Evolutionary conservation across 2,113 vertebrate genomes (phyloP).

Genomic region (Natator depressus): DNA sequence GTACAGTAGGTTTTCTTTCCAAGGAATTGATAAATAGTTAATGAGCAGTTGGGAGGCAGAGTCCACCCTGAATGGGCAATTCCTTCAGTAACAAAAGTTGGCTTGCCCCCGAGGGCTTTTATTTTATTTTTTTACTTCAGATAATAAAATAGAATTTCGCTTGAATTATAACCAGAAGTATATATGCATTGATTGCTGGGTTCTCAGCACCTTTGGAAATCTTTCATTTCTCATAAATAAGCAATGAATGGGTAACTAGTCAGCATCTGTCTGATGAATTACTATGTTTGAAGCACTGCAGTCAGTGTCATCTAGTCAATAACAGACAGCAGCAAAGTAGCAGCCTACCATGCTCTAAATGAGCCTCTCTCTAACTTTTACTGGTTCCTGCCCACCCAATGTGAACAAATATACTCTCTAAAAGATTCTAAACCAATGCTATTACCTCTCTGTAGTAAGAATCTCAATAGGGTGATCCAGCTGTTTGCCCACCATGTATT

Average conservation of each 20-base stretch:
- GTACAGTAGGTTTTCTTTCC: conserved; percentile 78
- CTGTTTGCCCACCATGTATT: not conserved
- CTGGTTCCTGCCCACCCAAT: not conserved
- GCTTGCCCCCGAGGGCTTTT: conserved; percentile 64
- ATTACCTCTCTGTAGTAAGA: not conserved
- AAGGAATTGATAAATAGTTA: conserved; percentile 84
- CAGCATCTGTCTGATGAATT: conserved; percentile 59
- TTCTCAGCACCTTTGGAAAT: conserved; percentile 64
- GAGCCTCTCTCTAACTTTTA: not conserved
- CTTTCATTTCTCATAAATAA: conserved; percentile 69
- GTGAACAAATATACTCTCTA: not conserved
- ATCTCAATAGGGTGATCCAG: not conserved
- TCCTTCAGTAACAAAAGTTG: conserved; percentile 75
- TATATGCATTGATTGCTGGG: conserved; percentile 50
- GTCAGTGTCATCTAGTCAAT: conserved; percentile 51
- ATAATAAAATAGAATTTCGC: conserved; percentile 64
- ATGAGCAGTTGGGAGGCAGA: conserved; percentile 75
- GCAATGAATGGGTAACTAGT: conserved; percentile 61
- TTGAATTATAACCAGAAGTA: conserved; percentile 52
- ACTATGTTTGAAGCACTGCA: conserved; percentile 38
- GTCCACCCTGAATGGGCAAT: conserved; percentile 76
- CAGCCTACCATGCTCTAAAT: conserved; percentile 23
- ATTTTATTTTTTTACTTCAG: conserved; percentile 8
- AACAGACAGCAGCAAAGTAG: conserved; percentile 37
- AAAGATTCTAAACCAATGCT: not conserved